Base-by-base conservation (phyloP, 2,797 vertebrate genomes). In the Australoheros facetus region DNA sequence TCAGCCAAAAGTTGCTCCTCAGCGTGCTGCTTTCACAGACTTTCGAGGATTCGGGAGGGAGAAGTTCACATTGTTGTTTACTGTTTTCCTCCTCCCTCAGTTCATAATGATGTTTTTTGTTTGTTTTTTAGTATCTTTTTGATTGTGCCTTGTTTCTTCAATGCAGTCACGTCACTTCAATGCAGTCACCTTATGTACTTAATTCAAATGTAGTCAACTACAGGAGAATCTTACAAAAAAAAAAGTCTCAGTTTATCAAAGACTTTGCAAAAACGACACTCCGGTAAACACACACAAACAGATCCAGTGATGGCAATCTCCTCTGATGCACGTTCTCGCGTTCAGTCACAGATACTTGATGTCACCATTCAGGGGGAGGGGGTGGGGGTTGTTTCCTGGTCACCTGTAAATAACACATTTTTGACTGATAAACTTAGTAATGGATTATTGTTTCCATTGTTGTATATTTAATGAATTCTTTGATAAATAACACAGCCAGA, bases 141-240 rank as follows among this genome's bases (percentile, higher is more conserved):
- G 81, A 90, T 88, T 37, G 95, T 96, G 94, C 95, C 95, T 96
- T 95, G 91, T 94, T 94, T 93, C 87, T 90, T 92, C 79, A 84
- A 90, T 92, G 91, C 91, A 94, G 93, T 93, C 93, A 87, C 80
- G 72, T 91, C 83, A 85, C 90, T 91, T 85, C 84, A 92, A 89
- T 93, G 91, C 93, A 93, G 93, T 94, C 91, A 92, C 93, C 92
- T 92, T 91, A 91, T 91, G 92, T 93, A 92, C 94, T 94, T 94
- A 92, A 93, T 82, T 91, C 87, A 90, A 88, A 89, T 85, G 85
- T 90, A 90, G 80, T 85, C 28, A 13, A 62, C 88, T 82, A 83
- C 90, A 90, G 86, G 85, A 86, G 85, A 92, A 86, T 79, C 64
- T 69, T 69, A 51, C 17, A 30, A n/a, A 26, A 45, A 53, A 45